phyloP scores from a whole-genome alignment of 1,140 invertebrate species.

The Ruditapes philippinarum region DNA sequence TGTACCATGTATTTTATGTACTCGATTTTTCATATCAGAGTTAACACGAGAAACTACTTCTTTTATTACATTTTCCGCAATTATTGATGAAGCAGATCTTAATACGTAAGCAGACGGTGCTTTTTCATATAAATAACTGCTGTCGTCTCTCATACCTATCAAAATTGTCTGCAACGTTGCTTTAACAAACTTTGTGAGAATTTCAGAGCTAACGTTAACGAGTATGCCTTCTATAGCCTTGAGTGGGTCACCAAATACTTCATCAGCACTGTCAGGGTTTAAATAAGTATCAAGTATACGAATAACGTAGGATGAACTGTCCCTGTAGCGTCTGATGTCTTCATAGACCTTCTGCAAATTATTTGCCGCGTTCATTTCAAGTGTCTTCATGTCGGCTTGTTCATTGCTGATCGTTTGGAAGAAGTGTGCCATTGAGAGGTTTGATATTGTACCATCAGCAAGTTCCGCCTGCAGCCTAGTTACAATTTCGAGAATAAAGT shows the following conservation, averaged over 20 bases:
- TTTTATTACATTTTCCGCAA: slow-evolving; percentile 58
- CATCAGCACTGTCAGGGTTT: background rate
- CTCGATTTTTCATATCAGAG: slow-evolving; percentile 16
- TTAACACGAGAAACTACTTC: slow-evolving; percentile 44
- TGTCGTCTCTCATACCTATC: slow-evolving; percentile 39
- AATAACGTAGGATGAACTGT: slow-evolving; percentile 31
- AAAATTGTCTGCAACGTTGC: slow-evolving; percentile 59
- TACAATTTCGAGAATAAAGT: slow-evolving; percentile 58
- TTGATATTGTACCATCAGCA: slow-evolving; percentile 45
- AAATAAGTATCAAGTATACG: slow-evolving; percentile 56
- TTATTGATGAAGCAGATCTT: slow-evolving; percentile 58
- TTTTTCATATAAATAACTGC: background rate
- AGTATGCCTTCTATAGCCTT: slow-evolving; percentile 57
- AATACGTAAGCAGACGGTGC: slow-evolving; percentile 45
- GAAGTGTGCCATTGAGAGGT: slow-evolving; percentile 60
- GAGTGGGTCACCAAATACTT: slow-evolving; percentile 41
- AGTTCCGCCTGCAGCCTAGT: slow-evolving; percentile 42
- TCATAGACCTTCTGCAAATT: background rate
- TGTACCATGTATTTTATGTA: slow-evolving; percentile 39
- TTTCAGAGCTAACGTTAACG: slow-evolving; percentile 55
- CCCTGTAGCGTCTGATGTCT: slow-evolving; percentile 15
- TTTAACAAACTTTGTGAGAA: slow-evolving; percentile 58
- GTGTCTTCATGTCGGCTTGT: slow-evolving; percentile 6
- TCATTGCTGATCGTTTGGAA: slow-evolving; percentile 40
- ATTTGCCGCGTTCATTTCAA: slow-evolving; percentile 30